Conservation (phyloP, 2,888 invertebrate species). For the Ceramica pisi region DNA sequence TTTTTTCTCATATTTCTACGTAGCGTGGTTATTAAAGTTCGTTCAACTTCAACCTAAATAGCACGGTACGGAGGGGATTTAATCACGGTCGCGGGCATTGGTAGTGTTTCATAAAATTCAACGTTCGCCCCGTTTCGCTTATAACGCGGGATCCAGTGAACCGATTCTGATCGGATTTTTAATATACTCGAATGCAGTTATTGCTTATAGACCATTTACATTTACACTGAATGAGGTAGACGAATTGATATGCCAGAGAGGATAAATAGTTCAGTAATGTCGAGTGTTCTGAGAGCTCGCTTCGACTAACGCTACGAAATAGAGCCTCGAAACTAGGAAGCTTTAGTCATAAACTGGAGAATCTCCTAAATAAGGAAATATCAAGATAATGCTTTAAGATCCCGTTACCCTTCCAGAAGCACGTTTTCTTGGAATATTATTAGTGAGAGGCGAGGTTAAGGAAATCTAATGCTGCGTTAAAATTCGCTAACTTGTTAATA, state of each 20-base stretch:
- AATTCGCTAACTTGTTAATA: background rate
- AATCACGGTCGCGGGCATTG: constrained; percentile 67
- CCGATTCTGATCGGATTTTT: constrained; percentile 67
- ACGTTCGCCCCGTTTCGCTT: constrained; percentile 64
- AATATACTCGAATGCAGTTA: constrained; percentile 62
- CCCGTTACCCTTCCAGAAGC: constrained; percentile 16
- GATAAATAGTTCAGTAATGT: constrained; percentile 20
- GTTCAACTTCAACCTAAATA: constrained; percentile 69
- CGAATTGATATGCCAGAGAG: constrained; percentile 20
- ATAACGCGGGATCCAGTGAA: constrained; percentile 62
- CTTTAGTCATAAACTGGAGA: constrained; percentile 47
- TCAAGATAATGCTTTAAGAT: constrained; percentile 44
- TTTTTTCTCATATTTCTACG: constrained; percentile 60
- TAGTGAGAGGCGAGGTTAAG: constrained; percentile 20
- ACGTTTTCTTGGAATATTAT: constrained; percentile 28
- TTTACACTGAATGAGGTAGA: constrained; percentile 44
- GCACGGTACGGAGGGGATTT: constrained; percentile 63
- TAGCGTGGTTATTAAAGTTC: constrained; percentile 65
- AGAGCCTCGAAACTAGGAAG: constrained; percentile 39
- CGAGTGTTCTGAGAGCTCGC: constrained; percentile 11
- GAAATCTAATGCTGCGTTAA: constrained; percentile 15
- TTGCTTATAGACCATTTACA: constrained; percentile 57
- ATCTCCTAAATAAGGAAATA: constrained; percentile 41
- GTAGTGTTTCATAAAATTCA: constrained; percentile 70
- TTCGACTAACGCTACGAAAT: constrained; percentile 27